These are phyloP conservation scores for Rhagoletis pomonella DNA, from an alignment of 1,140 invertebrate species.

Conservation along the genomic window DNA sequence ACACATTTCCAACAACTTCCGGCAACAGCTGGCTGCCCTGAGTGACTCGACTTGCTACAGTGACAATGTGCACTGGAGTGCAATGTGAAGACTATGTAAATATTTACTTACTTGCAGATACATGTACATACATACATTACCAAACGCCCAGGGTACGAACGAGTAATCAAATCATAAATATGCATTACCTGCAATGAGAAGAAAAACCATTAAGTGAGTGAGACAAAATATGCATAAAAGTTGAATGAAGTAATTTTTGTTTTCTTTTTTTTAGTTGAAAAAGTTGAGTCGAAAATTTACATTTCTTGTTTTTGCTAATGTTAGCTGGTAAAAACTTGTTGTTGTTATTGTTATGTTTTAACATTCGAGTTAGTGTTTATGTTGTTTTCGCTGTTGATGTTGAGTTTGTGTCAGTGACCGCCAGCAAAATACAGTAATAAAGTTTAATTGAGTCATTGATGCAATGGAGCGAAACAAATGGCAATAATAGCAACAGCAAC, in stretches of 20 bases:
- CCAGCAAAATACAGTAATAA: not conserved
- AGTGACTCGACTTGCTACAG: not conserved
- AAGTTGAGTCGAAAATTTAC: conserved; percentile 18
- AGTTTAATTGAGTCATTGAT: conserved; percentile 34
- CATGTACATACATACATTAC: not conserved
- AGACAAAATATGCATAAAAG: not conserved
- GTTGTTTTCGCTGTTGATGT: not conserved
- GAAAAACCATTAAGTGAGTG: not conserved
- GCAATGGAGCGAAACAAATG: not conserved
- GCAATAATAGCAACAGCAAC: not conserved
- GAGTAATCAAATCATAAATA: conserved; percentile 33
- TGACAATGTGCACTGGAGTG: not conserved
- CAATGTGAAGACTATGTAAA: not conserved
- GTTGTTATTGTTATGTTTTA: not conserved
- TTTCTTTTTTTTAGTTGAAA: not conserved
- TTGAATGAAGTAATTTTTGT: not conserved
- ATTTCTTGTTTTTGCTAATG: not conserved
- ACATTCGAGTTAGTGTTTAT: not conserved
- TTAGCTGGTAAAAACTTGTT: not conserved
- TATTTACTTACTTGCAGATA: not conserved
- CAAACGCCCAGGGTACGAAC: not conserved
- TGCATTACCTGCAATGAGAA: conserved; percentile 40
- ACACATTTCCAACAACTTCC: conserved; percentile 49
- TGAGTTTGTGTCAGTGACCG: not conserved
- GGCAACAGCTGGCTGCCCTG: not conserved